Evolutionary conservation across 2,113 vertebrate genomes (phyloP).

Genomic region (Thalassarche chlororhynchos): DNA sequence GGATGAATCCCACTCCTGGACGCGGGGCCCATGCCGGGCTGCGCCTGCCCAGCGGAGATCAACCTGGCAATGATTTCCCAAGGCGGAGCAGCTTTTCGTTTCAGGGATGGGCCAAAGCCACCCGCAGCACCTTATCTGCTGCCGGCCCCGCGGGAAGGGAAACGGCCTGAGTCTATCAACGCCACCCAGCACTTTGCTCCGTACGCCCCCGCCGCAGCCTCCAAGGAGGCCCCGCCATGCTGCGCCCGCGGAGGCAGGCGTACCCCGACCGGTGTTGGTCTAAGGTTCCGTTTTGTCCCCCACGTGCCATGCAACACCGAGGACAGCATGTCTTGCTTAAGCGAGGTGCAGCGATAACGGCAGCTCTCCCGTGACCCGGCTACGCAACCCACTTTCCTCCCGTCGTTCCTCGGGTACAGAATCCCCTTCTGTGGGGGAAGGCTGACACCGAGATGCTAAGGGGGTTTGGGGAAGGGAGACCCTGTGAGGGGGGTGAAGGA

Average conservation of each 20-base stretch:
- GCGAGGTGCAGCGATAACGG: rapidly evolving
- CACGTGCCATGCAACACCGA: neutral
- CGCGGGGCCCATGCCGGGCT: neutral
- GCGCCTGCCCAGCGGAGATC: neutral
- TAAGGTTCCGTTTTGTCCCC: neutral
- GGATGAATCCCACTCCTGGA: neutral
- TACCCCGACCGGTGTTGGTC: rapidly evolving
- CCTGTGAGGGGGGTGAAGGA: neutral
- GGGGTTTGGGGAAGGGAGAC: neutral
- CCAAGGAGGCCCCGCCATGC: neutral
- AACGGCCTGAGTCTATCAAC: neutral
- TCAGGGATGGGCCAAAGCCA: neutral
- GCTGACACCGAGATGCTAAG: rapidly evolving
- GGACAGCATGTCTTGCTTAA: neutral
- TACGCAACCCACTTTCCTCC: neutral
- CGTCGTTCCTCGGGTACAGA: rapidly evolving
- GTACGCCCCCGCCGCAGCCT: neutral
- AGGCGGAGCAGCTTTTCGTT: neutral
- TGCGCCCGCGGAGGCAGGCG: rapidly evolving
- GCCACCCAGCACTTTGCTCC: neutral
- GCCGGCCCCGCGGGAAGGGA: neutral
- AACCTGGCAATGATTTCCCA: rapidly evolving
- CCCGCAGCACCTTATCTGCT: neutral
- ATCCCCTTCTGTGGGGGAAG: neutral
- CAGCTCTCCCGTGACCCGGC: neutral